phyloP scores from a whole-genome alignment of 2,797 vertebrate genomes.

The Gymnopithys bicolor region DNA sequence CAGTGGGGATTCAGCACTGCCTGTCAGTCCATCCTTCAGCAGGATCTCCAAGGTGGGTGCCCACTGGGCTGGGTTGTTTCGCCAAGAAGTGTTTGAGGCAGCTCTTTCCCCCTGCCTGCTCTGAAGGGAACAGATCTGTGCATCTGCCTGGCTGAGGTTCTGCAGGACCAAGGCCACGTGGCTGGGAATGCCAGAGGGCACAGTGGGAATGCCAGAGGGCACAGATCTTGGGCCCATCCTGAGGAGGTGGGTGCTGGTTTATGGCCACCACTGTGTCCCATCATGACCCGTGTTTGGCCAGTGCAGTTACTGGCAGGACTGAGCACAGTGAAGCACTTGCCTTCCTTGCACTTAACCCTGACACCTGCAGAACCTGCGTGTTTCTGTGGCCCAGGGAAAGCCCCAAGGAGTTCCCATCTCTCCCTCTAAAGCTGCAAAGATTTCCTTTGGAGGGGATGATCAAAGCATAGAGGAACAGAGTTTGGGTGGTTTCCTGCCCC shows the following conservation, averaged over 20 bases:
- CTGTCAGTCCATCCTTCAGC: not conserved
- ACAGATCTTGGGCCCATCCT: not conserved
- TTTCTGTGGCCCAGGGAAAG: not conserved
- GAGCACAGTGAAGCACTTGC: not conserved
- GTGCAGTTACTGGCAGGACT: not conserved
- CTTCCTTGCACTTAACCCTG: not conserved
- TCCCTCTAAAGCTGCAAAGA: not conserved
- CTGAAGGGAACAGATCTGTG: not conserved
- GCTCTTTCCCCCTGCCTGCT: not conserved
- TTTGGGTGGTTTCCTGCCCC: not conserved
- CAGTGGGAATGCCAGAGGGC: not conserved
- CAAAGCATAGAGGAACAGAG: not conserved
- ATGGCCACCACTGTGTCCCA: not conserved
- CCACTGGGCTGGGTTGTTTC: not conserved
- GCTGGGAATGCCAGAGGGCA: not conserved
- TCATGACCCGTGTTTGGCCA: not conserved
- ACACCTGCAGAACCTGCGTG: not conserved
- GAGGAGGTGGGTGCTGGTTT: not conserved
- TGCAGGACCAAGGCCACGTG: not conserved
- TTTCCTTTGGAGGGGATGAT: not conserved
- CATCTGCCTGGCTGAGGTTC: not conserved
- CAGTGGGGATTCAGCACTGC: not conserved
- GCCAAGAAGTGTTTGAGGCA: not conserved
- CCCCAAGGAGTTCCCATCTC: not conserved
- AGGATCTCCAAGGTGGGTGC: not conserved